Base-by-base conservation (phyloP, 2,113 vertebrate species). In the Anoplopoma fimbria region DNA sequence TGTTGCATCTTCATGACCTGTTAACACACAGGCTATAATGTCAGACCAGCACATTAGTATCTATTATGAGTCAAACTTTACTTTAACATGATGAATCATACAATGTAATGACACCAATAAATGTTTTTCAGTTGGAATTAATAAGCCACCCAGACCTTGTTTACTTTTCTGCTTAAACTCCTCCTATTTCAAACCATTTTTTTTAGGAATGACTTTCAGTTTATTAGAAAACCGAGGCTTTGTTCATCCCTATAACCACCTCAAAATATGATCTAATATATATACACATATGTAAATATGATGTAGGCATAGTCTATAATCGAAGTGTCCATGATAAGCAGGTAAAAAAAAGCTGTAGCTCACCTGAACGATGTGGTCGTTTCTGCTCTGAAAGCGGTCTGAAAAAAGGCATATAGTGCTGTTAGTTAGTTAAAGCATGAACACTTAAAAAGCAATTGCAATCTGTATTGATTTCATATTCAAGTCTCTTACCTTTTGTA, bases 1-100 rank as follows among this genome's bases (percentile, higher is more conserved):
- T 6, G 94, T 94, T 79, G 97, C 97, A 91, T 97, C 97, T 93
- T 99, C 97, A 58, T 98, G 97, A 86, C 98, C 97, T 98, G 86
- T 77, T 92, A 79, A 85, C 79, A 87, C 13, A 92, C 47, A 85
- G 31, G 13, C 29, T 29, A 63, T 23, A 55, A 81, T 57, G 21
- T 80, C n/a, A 83, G 23, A 60, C 12, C n/a, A 45, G 42, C 4
- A 5, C 17, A 62, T 40, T 27, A 34, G 27, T 19, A 29, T 67
- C 5, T 49, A n/a, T 40, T 29, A 15, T 23, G 21, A 27, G 29
- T 65, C 15, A 49, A 45, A 33, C 21, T 45, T 79, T 33, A 62
- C 15, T 42, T 4, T 31, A 17, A 36, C 4, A 6, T 45, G 6
- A 63, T 38, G 1, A 29, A 63, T 17, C 1, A 51, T 21, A 8